A percentile compares a stretch with the other conserved stretches of the same genome.
phyloP scores from a whole-genome alignment of 2,888 invertebrate genomes.

The Caenorhabditis sp. region DNA sequence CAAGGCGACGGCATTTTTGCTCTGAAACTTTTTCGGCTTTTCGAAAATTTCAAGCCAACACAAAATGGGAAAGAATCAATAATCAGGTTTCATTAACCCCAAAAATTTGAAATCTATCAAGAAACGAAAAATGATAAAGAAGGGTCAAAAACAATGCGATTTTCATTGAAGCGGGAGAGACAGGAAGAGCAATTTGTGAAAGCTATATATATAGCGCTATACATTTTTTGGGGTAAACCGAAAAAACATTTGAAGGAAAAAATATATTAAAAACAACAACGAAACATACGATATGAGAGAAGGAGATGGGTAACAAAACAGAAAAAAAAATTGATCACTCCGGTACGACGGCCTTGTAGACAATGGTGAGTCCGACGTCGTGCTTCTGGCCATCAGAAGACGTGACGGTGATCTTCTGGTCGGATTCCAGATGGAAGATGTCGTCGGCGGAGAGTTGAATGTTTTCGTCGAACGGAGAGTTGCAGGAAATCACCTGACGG shows the following conservation, averaged over 20 bases:
- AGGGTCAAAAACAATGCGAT: neutral
- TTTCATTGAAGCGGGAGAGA: neutral
- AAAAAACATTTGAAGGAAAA: neutral
- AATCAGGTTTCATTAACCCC: neutral
- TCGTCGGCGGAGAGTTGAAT: slow-evolving; percentile 54
- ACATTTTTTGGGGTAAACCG: too few species aligned
- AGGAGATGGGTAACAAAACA: neutral
- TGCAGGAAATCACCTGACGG: slow-evolving; percentile 64
- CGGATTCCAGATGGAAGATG: slow-evolving; percentile 42
- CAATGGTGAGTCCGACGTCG: slow-evolving; percentile 67
- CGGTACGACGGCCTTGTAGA: slow-evolving; percentile 67
- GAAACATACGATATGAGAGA: slow-evolving; percentile 18
- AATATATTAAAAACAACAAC: neutral
- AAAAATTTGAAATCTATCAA: too few species aligned
- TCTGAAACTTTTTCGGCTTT: too few species aligned
- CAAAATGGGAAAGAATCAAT: neutral
- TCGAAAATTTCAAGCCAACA: too few species aligned
- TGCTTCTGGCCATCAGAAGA: slow-evolving; percentile 25
- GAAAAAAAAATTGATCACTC: slow-evolving; percentile 39
- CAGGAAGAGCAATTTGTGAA: neutral
- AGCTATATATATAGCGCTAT: too few species aligned
- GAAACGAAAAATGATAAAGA: neutral
- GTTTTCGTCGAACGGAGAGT: slow-evolving; percentile 63
- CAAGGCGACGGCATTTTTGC: slow-evolving; percentile 44
- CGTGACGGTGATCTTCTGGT: slow-evolving; percentile 54